A percentile compares a stretch with the other conserved stretches of the same genome.
Conservation (phyloP, 23 tunicate species). For the Halocynthia roretzi region DNA sequence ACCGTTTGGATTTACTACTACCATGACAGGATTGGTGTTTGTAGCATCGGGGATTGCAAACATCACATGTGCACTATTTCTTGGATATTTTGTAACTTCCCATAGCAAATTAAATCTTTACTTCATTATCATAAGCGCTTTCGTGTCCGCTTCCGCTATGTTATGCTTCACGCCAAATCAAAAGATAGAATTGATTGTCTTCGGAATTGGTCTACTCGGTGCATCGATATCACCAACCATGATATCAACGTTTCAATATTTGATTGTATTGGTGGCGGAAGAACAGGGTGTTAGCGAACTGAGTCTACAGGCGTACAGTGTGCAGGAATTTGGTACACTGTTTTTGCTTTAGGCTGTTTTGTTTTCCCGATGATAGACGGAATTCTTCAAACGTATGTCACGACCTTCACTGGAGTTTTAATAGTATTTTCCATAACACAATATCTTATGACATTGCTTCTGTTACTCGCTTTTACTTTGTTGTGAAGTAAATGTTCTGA, state of each 20-base stretch:
- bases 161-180: slow-evolving; percentile 1
- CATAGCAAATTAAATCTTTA: background rate
- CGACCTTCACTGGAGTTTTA: too few relatives aligned
- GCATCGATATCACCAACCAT: background rate
- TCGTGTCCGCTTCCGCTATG: background rate
- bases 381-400: too few relatives aligned
- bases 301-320: background rate
- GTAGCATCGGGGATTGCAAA: background rate
- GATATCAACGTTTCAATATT: background rate
- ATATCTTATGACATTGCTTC: too few relatives aligned
- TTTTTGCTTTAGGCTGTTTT: slow-evolving; percentile 6
- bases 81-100: background rate
- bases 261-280: background rate
- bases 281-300: background rate
- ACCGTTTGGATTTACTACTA: background rate
- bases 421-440: too few relatives aligned
- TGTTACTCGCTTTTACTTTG: too few relatives aligned
- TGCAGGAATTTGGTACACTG: slow-evolving; percentile 12
- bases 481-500: too few relatives aligned
- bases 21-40: background rate
- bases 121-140: background rate
- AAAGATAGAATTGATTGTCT: background rate
- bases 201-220: slow-evolving; percentile 8
- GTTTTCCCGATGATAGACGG: background rate
- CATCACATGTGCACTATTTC: background rate